Base-by-base conservation (phyloP, 2,888 invertebrate species). In the Mesorhabditis belari region DNA sequence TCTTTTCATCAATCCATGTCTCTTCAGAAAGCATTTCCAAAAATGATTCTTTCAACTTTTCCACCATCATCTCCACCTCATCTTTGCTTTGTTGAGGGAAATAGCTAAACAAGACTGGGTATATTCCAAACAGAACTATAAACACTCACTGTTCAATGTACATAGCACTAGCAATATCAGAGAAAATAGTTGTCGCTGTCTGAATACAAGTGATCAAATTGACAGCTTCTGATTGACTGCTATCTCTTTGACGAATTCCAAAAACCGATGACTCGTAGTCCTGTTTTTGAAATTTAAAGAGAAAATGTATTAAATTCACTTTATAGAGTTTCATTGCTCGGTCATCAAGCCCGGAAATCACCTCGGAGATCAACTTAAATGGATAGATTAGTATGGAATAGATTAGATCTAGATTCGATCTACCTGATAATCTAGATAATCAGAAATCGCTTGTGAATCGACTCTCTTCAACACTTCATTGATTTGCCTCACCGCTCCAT, bases 1-100 rank as follows among this genome's bases (percentile, higher is more conserved):
- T 62, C 17, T 19, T 28, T 24, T 26, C 59, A 29, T 62, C 62
- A 58, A 62, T 62, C 62, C 62, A 62, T 1, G 50, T 21, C 28
- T 62, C 58, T 12, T 27, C 27, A 17, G 58, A 55, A 4, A 62
- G 52, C 2, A 62, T 49, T 27, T 26, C 25, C n/a, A 62, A 27
- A 35, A 62, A 62, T 5, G 6, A 21, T 5, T 12, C 57, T 1
- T 49, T 19, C 0, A 59, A 51, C 0, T 29, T 26, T 17, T 56
- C 49, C 3, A 56, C 58, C 35, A 62, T 62, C 21, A 5, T n/a
- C 25, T 49, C 35, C 19, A 62, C 55, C 54, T 54, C 44, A 35
- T 35, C 44, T 17, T 17, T 9, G n/a, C 12, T 35, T 35, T 9
- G n/a, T 35, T 35, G 44, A 17, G 12, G 44, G 44, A 35, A 35